Conservation (phyloP, 2,113 vertebrate species). For the Oncorhynchus clarkii region DNA sequence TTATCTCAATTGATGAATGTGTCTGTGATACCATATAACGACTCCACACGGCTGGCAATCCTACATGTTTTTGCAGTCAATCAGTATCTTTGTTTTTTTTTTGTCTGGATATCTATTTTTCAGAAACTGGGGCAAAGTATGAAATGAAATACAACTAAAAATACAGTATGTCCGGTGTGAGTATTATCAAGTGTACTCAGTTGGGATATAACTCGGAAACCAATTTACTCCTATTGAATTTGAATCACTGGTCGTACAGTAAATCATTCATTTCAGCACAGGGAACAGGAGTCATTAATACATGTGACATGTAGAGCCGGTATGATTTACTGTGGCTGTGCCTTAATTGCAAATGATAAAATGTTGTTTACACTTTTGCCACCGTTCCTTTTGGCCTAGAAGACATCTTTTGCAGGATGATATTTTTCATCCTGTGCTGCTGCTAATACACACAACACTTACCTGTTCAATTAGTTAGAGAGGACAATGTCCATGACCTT, state of each 20-base stretch:
- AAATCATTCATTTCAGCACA: conserved; percentile 45
- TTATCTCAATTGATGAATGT: conserved; percentile 1
- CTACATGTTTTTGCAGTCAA: not conserved
- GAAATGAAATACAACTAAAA: not conserved
- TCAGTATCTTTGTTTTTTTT: not conserved
- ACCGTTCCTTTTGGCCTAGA: conserved; percentile 21
- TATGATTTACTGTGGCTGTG: conserved; percentile 48
- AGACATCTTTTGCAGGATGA: conserved; percentile 25
- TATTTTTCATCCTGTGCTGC: conserved; percentile 44
- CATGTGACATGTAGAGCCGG: conserved; percentile 36
- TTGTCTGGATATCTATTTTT: not conserved
- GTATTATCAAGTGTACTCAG: not conserved
- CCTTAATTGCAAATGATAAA: conserved; percentile 56
- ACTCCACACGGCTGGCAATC: not conserved
- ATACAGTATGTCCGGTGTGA: not conserved
- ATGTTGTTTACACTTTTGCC: conserved; percentile 47
- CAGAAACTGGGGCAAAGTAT: not conserved
- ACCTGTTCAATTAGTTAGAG: not conserved
- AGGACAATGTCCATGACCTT: conserved; percentile 21
- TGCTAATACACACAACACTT: conserved; percentile 15
- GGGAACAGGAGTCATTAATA: conserved; percentile 50
- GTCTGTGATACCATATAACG: not conserved
- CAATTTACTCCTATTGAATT: conserved; percentile 25
- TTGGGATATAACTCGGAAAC: conserved; percentile 5
- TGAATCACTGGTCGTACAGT: conserved; percentile 10